Base-by-base conservation (phyloP, 2,113 vertebrate genomes). In the Malaclemys terrapin region DNA sequence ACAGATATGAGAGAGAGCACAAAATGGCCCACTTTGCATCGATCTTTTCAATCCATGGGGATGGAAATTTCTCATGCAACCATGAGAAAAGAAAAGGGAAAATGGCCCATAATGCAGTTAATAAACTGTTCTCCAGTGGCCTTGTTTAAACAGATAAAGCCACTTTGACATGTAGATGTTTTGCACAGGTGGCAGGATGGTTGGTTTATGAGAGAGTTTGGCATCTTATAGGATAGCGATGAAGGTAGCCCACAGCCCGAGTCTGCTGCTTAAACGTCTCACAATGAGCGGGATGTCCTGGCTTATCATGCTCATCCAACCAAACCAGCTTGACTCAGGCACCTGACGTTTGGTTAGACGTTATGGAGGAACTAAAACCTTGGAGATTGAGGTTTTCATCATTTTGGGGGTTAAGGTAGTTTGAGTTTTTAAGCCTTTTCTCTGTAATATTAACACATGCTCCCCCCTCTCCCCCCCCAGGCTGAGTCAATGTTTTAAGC, bases 1-100 rank as follows among this genome's bases (percentile, higher is more conserved):
- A 38, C 53, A 72, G 35, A 82, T 88, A 94, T 96, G 84, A 82
- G 85, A 94, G 54, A 56, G 0, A 56, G 84, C 85, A 76, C 52
- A 92, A 92, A 95, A 96, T 42, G 79, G 19, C 16, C 69, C 81
- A 35, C 96, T 89, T 56, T 93, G 24, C 78, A 62, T 62, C 62
- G 94, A 85, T 78, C 45, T 84, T 95, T 87, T 82, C 88, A 92
- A 93, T 91, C 57, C 79, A 75, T 53, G 80, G 53, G 54, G 75
- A 84, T 45, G 85, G 94, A 93, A 94, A 91, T 88, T 10, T 76
- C 72, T 84, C 72, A 47, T 57, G 57, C 29, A 92, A 53, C 62
- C 62, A 62, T 88, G 87, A 93, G 82, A 84, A 87, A 89, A 12
- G 42, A 52, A 80, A 53, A 95, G 91, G 49, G 42, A 53, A 93